Percentiles rank a stretch among this genome's conserved stretches.
Conservation (phyloP, 2,113 vertebrate species). For the Apus apus region DNA sequence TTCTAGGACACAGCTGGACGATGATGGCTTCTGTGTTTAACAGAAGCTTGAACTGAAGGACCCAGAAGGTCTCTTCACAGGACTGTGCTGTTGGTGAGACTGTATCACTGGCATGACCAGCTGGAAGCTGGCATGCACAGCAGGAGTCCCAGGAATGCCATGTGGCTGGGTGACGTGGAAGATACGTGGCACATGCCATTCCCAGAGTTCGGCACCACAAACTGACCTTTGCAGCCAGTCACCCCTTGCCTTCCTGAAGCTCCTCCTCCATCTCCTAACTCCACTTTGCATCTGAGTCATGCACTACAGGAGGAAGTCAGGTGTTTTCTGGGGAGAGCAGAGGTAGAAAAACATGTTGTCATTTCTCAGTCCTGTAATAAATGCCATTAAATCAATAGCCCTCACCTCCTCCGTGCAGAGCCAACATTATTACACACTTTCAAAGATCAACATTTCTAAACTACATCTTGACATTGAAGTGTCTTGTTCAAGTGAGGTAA, state of each 20-base stretch:
- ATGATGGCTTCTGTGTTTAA: neutral
- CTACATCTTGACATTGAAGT: neutral
- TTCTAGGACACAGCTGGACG: neutral
- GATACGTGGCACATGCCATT: neutral
- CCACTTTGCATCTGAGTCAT: neutral
- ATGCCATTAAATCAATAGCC: neutral
- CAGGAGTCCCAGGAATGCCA: rapidly evolving
- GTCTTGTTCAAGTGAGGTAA: neutral
- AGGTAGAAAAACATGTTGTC: neutral
- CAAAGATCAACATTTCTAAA: neutral
- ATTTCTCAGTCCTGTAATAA: neutral
- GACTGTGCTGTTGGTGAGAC: neutral
- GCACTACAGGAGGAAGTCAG: neutral
- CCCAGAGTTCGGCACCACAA: neutral
- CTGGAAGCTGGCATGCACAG: neutral
- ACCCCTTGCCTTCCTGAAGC: neutral
- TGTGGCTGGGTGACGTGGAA: neutral
- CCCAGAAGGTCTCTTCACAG: neutral
- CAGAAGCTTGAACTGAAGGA: neutral
- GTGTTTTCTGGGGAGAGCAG: neutral
- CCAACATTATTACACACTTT: neutral
- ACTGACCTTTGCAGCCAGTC: neutral
- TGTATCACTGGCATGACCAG: rapidly evolving
- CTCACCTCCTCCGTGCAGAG: rapidly evolving
- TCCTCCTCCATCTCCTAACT: neutral